Evolutionary conservation across 2,888 invertebrate species (phyloP), one percentile per base, ranked within the genome.

Genomic region (Cephus sareptanus): DNA sequence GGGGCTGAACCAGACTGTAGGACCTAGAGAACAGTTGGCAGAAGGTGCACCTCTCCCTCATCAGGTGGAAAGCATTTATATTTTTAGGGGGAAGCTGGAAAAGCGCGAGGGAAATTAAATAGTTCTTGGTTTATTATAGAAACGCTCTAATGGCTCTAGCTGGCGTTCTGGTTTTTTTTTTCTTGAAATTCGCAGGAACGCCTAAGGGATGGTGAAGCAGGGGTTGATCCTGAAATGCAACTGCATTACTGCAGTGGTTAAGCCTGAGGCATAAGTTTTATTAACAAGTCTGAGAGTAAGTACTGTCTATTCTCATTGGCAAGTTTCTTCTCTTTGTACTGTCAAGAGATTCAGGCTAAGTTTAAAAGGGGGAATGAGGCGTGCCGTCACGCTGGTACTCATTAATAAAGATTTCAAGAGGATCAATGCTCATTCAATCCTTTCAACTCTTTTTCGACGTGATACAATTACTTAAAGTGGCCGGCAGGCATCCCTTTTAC

Each of bases 401-500:
- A 56, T 56, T 56, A 56, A 56, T 56, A 56, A 56, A 56, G 56
- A 56, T 56, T 56, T 56, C 23, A 56, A 23, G 56, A 56, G 56
- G 56, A 23, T 56, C 56, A 56, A 56, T 56, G 56, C 56, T 56
- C 56, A 56, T 56, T 56, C 56, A 56, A 56, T 56, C 6, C 69
- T 70, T 68, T 74, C 31, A 73, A 81, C 74, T 81, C 78, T 78
- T 77, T 76, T 23, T 30, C 73, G 34, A 71, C 71, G 82, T 77
- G 83, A 87, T 87, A 85, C 87, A 88, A 88, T 87, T 87, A 88
- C 88, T 88, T 88, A 86, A 84, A 84, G 85, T 82, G 81, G 79
- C 79, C 80, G 78, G 56, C 23, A 56, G 56, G 79, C 75, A 75
- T 79, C 81, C 83, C 81, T 78, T 84, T 83, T 79, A 75, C 75